Percentiles rank a stretch among this genome's conserved stretches.
phyloP scores from a whole-genome alignment of 2,113 vertebrate species.

The Electrona antarctica region DNA sequence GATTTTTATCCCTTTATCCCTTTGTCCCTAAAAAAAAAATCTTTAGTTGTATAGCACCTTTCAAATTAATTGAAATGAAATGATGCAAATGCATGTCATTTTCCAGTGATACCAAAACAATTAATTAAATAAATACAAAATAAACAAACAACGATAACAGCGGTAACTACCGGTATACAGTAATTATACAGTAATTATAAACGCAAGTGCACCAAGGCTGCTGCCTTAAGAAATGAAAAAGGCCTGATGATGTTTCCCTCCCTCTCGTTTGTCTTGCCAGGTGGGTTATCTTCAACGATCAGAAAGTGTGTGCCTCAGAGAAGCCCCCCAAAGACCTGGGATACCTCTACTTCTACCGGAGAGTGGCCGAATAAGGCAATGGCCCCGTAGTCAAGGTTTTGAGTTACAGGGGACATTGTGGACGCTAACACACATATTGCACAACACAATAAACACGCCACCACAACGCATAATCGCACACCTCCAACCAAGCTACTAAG shows the following conservation, averaged over 20 bases:
- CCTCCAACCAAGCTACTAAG: constrained; percentile 58
- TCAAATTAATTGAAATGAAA: no score
- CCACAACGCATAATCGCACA: constrained; percentile 33
- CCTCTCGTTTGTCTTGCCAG: constrained; percentile 67
- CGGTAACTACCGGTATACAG: no score
- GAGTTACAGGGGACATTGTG: constrained; percentile 34
- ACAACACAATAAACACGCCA: not conserved
- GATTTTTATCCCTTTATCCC: no score
- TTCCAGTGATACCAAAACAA: no score
- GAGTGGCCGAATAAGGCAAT: constrained; percentile 85
- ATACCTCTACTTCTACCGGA: constrained; percentile 98
- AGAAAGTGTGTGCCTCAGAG: constrained; percentile 98
- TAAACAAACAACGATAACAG: no score
- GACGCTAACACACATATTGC: constrained; percentile 39
- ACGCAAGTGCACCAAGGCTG: no score
- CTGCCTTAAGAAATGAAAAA: no score
- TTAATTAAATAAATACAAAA: no score
- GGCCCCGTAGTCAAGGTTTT: constrained; percentile 26
- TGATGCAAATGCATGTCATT: no score
- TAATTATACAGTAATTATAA: no score
- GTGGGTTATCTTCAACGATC: constrained; percentile 99
- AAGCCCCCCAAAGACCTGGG: constrained; percentile 98
- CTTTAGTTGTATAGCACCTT: no score
- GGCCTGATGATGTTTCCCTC: not conserved
- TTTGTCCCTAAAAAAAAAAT: no score